These are phyloP conservation scores for Heliconius hortense DNA, from an alignment of 2,888 invertebrate species.

Conservation along the genomic window DNA sequence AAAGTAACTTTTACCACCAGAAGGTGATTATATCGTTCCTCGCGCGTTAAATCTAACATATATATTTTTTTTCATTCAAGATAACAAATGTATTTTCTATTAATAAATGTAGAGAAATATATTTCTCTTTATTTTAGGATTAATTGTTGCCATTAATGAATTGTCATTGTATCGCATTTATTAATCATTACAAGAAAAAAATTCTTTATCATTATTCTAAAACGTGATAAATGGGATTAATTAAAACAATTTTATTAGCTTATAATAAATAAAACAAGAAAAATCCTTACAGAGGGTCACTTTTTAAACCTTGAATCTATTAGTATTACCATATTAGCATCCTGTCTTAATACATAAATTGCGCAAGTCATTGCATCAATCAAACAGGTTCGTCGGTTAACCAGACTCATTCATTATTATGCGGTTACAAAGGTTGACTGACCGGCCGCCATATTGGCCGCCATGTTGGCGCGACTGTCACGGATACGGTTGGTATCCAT, in stretches of 20 bases:
- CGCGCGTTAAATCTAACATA: no score
- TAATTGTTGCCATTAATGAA: no score
- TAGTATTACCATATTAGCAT: constrained; percentile 36
- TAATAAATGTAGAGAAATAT: no score
- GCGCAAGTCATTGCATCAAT: constrained; percentile 45
- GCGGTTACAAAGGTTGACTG: constrained; percentile 60
- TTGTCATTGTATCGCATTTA: no score
- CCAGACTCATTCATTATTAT: constrained; percentile 60
- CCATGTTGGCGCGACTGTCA: constrained; percentile 54
- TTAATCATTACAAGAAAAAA: no score
- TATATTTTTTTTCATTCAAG: no score
- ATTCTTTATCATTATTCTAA: neutral
- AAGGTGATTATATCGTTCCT: no score
- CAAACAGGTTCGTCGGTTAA: constrained; percentile 52
- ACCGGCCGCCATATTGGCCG: constrained; percentile 46
- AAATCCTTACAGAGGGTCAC: constrained; percentile 31
- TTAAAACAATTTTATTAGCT: constrained; percentile 1
- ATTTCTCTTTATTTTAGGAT: no score
- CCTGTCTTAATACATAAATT: constrained; percentile 43
- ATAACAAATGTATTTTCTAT: no score
- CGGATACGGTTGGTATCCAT: constrained; percentile 46
- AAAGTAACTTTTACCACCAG: no score
- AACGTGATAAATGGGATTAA: neutral
- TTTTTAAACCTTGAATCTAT: constrained; percentile 39
- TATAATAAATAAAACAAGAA: constrained; percentile 14